These are phyloP conservation scores for Pseudomyrmex flavicornis DNA, from an alignment of 1,140 invertebrate species.

Conservation along the genomic window DNA sequence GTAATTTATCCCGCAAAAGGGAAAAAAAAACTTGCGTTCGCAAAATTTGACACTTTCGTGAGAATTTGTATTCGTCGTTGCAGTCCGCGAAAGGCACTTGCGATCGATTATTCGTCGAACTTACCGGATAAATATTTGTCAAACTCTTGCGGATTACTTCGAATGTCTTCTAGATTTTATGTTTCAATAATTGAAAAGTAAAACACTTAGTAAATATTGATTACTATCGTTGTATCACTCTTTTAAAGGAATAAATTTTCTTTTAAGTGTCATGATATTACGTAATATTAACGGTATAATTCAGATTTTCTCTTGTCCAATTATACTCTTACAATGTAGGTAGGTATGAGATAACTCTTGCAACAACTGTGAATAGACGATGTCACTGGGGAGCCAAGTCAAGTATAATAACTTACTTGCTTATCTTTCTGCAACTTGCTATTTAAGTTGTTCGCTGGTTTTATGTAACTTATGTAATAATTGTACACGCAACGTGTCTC, in stretches of 20 bases:
- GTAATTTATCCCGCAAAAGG: slow-evolving; percentile 51
- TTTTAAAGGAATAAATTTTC: neutral
- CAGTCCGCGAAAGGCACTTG: slow-evolving; percentile 16
- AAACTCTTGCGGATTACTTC: neutral
- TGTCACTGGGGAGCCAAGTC: slow-evolving; percentile 22
- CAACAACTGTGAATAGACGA: slow-evolving; percentile 7
- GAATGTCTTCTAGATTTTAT: too few species aligned
- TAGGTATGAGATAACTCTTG: neutral
- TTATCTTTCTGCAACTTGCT: slow-evolving; percentile 48
- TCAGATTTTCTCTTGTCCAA: neutral
- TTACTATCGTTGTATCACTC: too few species aligned
- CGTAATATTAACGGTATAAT: neutral
- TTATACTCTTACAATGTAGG: neutral
- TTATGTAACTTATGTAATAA: slow-evolving; percentile 1
- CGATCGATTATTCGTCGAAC: neutral
- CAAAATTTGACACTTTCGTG: slow-evolving; percentile 38
- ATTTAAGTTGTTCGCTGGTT: slow-evolving; percentile 12
- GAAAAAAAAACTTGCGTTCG: slow-evolving; percentile 45
- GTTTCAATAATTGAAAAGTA: too few species aligned
- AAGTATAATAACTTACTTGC: slow-evolving; percentile 35
- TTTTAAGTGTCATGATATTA: neutral
- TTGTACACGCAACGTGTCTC: slow-evolving; percentile 10
- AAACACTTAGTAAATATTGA: too few species aligned
- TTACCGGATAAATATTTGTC: neutral
- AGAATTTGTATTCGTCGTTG: slow-evolving; percentile 17